A percentile compares a stretch with the other conserved stretches of the same genome.
Evolutionary conservation across 2,888 invertebrate genomes (phyloP).

Genomic region (Acanthoscelides obtectus): DNA sequence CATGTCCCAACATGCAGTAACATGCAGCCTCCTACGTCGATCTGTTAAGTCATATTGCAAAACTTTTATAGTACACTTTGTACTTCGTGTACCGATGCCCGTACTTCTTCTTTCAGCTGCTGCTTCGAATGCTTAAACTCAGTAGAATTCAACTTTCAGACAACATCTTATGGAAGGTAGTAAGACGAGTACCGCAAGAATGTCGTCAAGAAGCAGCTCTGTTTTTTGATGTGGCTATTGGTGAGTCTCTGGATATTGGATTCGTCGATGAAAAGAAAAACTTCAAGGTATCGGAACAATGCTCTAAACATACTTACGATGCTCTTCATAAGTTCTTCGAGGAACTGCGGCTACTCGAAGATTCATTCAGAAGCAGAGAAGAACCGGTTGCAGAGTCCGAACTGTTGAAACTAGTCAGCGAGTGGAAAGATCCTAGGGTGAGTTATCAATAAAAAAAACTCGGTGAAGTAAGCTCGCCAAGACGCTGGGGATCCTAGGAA

Average conservation of each 20-base stretch:
- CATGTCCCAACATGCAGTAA: no score
- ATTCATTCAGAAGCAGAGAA: background rate
- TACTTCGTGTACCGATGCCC: no score
- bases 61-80: no score
- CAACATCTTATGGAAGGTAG: background rate
- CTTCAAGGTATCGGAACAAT: background rate
- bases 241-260: background rate
- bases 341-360: background rate
- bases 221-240: background rate
- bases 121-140: no score
- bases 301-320: background rate
- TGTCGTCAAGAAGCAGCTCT: background rate
- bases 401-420: background rate
- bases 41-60: no score
- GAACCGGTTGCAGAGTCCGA: background rate
- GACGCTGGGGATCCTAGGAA: no score
- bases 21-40: no score
- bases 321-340: background rate
- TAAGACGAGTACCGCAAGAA: background rate
- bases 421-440: background rate
- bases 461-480: no score
- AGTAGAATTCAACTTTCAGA: background rate
- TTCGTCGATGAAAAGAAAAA: background rate
- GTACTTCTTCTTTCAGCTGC: no score
- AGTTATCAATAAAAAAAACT: no score